These are phyloP conservation scores for Temnopleurus reevesii DNA, from an alignment of 53 echinoderm and acorn worm genomes.

Conservation along the genomic window DNA sequence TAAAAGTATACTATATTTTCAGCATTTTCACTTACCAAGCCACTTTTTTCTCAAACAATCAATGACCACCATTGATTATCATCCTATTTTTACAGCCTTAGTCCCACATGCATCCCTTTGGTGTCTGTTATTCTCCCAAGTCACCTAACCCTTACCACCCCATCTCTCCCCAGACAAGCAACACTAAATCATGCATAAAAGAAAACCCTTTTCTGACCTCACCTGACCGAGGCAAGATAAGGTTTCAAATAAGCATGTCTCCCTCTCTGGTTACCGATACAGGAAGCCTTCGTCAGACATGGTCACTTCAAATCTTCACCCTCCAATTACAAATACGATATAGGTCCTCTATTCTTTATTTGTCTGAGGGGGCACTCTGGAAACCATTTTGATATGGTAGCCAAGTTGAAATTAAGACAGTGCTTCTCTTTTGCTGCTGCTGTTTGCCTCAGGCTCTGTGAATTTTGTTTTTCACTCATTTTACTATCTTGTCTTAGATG, in stretches of 20 bases:
- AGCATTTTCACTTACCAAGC: no score
- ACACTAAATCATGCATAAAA: slow-evolving; percentile 36
- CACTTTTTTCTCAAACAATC: no score
- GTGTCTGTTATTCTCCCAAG: not conserved
- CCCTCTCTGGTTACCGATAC: slow-evolving; percentile 7
- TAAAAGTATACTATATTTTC: no score
- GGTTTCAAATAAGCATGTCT: slow-evolving; percentile 22
- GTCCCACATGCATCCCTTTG: not conserved
- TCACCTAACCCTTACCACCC: not conserved
- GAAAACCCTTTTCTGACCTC: slow-evolving; percentile 5
- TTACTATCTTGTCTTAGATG: no score
- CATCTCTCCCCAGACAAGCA: not conserved
- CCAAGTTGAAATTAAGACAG: not conserved
- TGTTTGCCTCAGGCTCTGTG: no score
- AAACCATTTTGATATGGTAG: slow-evolving; percentile 1
- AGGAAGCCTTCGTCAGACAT: slow-evolving; percentile 37
- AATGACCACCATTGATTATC: not conserved
- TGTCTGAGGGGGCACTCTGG: not conserved
- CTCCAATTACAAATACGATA: slow-evolving; percentile 11
- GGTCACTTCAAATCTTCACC: slow-evolving; percentile 18
- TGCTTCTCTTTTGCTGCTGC: not conserved
- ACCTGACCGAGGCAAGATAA: not conserved
- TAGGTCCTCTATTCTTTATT: not conserved
- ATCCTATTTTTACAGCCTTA: not conserved
- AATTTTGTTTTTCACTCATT: no score